These are phyloP conservation scores for Aphrocallistes beatrix DNA, from an alignment of 37 sponge, comb jelly and placozoan species.

Conservation along the genomic window DNA sequence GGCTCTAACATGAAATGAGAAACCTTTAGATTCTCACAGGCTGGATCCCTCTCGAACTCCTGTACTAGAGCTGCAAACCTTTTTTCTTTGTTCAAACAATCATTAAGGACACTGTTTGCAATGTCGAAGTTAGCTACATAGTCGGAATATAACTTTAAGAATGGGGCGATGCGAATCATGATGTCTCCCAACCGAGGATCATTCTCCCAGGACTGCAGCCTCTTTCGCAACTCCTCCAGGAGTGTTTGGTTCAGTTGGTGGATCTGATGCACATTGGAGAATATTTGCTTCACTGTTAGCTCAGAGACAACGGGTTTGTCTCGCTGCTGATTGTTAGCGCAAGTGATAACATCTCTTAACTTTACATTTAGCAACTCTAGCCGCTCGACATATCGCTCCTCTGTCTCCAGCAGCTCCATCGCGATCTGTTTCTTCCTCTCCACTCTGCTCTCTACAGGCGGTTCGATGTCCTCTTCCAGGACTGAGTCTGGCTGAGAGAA, in stretches of 20 bases:
- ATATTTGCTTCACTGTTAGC: constrained; percentile 32
- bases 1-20: constrained; percentile 79
- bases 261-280: constrained; percentile 58
- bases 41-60: constrained; percentile 47
- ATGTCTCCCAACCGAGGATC: background rate
- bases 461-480: background rate
- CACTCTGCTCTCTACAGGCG: background rate
- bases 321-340: constrained; percentile 3
- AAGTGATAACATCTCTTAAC: background rate
- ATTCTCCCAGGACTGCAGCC: constrained; percentile 53
- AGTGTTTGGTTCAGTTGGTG: constrained; percentile 44
- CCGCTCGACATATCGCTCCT: constrained; percentile 2
- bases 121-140: constrained; percentile 70
- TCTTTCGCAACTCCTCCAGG: constrained; percentile 30
- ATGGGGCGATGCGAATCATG: background rate
- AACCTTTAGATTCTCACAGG: constrained; percentile 41
- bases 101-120: constrained; percentile 54
- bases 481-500: background rate
- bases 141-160: constrained; percentile 42
- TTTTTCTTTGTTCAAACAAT: constrained; percentile 43
- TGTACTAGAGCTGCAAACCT: constrained; percentile 54
- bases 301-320: constrained; percentile 37
- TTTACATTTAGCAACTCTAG: background rate
- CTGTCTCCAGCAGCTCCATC: constrained; percentile 9
- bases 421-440: constrained; percentile 14